Conservation (phyloP, 1,140 invertebrate genomes). For the Maconellicoccus hirsutus region DNA sequence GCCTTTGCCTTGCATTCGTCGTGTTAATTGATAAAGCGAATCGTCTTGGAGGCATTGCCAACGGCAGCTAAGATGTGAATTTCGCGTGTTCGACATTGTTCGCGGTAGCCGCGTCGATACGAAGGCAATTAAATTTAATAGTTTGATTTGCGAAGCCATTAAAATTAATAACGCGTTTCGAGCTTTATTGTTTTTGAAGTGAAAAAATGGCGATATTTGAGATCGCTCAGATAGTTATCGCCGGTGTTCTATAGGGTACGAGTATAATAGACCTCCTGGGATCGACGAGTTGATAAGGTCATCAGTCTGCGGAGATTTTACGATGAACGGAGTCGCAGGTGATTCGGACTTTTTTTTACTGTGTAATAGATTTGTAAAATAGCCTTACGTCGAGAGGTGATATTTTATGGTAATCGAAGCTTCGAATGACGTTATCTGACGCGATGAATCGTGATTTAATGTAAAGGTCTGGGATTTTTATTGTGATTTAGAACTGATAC, state of each 20-base stretch:
- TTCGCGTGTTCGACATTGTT: no score
- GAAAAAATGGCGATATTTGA: neutral
- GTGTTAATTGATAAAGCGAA: neutral
- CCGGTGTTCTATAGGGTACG: neutral
- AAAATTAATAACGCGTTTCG: slow-evolving; percentile 3
- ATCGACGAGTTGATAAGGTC: slow-evolving; percentile 12
- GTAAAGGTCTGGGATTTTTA: no score
- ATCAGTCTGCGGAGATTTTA: slow-evolving; percentile 13
- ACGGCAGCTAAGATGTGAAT: no score
- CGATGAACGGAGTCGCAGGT: slow-evolving; percentile 5
- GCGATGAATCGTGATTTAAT: no score
- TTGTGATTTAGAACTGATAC: no score
- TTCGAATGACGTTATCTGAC: no score
- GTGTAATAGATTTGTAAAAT: neutral
- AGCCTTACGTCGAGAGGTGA: no score
- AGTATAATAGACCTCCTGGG: neutral
- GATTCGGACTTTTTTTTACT: neutral
- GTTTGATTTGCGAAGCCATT: slow-evolving; percentile 17
- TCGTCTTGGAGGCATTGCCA: no score
- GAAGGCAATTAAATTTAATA: neutral
- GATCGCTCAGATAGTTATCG: neutral
- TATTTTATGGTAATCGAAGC: no score
- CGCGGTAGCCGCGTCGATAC: no score
- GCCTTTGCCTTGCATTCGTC: neutral
- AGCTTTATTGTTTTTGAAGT: neutral